Evolutionary conservation across 2,113 vertebrate genomes (phyloP).

Genomic region (Cinclus mexicanus): DNA sequence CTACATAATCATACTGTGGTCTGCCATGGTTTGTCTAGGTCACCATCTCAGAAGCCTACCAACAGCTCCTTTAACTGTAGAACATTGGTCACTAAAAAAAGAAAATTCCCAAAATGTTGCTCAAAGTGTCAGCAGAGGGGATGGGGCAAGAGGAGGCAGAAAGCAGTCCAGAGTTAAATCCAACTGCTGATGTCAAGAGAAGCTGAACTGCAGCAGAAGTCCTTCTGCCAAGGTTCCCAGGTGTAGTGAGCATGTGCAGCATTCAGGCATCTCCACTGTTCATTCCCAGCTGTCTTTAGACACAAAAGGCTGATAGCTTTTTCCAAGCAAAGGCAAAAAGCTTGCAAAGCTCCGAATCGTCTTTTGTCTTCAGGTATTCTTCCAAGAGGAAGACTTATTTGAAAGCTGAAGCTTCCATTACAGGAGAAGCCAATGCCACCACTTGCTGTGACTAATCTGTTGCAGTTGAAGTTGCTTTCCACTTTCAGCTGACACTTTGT

Average conservation of each 20-base stretch:
- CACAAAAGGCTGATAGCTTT: not conserved
- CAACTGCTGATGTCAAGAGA: not conserved
- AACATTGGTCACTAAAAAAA: not conserved
- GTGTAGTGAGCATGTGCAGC: not conserved
- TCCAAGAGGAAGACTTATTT: not conserved
- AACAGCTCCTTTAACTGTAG: not conserved
- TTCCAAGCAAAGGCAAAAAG: not conserved
- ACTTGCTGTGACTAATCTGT: not conserved
- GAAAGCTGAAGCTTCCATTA: not conserved
- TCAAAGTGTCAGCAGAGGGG: rapidly evolving
- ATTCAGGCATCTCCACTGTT: rapidly evolving
- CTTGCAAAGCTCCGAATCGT: rapidly evolving
- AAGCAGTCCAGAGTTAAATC: not conserved
- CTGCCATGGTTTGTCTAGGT: not conserved
- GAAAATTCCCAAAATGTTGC: not conserved
- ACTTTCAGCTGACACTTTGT: not conserved
- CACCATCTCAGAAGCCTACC: not conserved
- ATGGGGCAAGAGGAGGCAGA: not conserved
- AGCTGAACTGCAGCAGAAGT: not conserved
- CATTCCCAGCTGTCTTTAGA: not conserved
- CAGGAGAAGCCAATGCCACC: not conserved
- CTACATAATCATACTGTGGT: not conserved
- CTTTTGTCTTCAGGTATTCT: not conserved
- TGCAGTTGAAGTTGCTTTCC: not conserved
- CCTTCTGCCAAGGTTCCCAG: not conserved